Evolutionary conservation across 92 coral and sea anemone genomes (phyloP), one percentile per base, ranked within the genome.

Genomic region (Epizoanthus rinbou): DNA sequence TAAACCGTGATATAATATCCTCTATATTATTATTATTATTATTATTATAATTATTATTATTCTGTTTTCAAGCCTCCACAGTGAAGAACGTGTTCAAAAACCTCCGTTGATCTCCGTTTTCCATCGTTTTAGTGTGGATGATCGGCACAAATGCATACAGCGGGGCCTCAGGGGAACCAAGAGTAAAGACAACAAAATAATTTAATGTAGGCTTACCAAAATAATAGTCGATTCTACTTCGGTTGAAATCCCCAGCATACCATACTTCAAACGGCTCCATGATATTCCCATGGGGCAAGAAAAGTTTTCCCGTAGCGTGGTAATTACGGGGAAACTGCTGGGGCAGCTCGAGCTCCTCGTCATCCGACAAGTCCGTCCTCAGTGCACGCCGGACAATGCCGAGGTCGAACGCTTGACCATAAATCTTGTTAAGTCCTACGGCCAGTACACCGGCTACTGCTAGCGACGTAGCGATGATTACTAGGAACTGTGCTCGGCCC

Each of bases 191-290:
- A 50, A 11, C 54, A 50, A 50, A 10, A 1, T 50, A 9, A 28
- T 28, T 28, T 28, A 50, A 50, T 50, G 54, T 13, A 50, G 15
- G 53, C 82, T 78, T 78, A 78, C 82, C 82, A 63, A 78, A 78
- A 78, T 78, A 78, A 78, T 78, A 78, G 39, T 78, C 82, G 31
- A 78, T 78, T 16, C 82, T 60, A 78, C 82, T 78, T 39, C 70
- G 21, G 82, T 78, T 78, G 41, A 59, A 60, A 22, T 78, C 82
- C 15, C 82, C 82, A 10, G 82, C 82, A 13, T 78, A 78, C 82
- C 82, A 78, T 53, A 78, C 82, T 62, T 78, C 82, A 22, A 78
- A 78, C 10, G 82, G 82, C 2, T 78, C 82, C 82, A 59, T 78
- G 37, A 78, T 78, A 28, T 78, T 60, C 3, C 82, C 56, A 15